Percentiles rank a stretch among this genome's conserved stretches.
phyloP scores from a whole-genome alignment of 2,888 invertebrate species.

The Entomobrya multifasciata region DNA sequence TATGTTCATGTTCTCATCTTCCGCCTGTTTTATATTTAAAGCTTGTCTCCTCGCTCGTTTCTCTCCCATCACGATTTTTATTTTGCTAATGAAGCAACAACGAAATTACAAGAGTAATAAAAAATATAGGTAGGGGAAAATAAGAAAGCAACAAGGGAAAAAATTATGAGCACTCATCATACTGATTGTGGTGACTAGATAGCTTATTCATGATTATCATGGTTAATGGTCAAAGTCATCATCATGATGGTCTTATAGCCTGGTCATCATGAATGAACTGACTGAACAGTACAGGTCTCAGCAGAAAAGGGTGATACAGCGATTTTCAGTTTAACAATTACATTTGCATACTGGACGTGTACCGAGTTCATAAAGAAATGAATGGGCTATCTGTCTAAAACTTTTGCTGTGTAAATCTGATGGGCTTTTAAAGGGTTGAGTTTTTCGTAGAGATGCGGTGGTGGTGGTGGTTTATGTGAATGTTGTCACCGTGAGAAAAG shows the following conservation, averaged over 20 bases:
- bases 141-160: constrained; percentile 18
- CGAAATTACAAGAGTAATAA: constrained; percentile 18
- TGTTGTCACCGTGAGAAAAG: constrained; percentile 55
- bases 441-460: no score
- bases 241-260: neutral
- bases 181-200: neutral
- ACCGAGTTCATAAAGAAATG: no score
- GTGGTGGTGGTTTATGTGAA: no score
- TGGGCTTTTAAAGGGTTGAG: neutral
- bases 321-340: constrained; percentile 5
- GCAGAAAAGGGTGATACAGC: constrained; percentile 9
- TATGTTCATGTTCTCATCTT: no score
- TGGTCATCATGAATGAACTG: constrained; percentile 16
- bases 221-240: neutral
- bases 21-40: no score
- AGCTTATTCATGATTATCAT: no score
- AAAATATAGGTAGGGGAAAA: constrained; percentile 19
- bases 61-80: constrained; percentile 31
- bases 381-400: no score
- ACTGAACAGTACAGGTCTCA: neutral
- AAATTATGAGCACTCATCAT: constrained; percentile 24
- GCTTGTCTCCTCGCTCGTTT: no score
- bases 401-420: no score
- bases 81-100: constrained; percentile 34
- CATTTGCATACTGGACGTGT: constrained; percentile 52